A percentile compares a stretch with the other conserved stretches of the same genome.
Evolutionary conservation across 2,113 vertebrate species (phyloP).

Genomic region (Herpailurus yagouaroundi): DNA sequence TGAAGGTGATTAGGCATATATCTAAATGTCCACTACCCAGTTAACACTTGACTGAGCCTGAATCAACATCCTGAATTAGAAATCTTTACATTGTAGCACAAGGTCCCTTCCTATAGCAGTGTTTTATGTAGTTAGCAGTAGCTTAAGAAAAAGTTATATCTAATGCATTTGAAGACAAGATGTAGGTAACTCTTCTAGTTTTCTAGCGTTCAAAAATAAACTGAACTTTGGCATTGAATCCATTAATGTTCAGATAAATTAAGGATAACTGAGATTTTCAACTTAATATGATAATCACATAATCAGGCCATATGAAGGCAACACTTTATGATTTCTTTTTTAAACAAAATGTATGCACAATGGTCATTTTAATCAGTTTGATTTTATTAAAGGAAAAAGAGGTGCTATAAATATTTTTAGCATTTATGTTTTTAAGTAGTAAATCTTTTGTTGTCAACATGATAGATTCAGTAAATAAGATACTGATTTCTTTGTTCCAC

Average conservation of each 20-base stretch:
- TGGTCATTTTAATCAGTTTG: background rate
- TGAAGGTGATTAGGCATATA: background rate
- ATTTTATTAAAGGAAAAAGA: background rate
- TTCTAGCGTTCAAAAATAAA: background rate
- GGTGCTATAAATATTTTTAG: background rate
- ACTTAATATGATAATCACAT: background rate
- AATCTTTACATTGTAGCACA: background rate
- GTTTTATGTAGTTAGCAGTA: background rate
- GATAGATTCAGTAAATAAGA: slow-evolving; percentile 82
- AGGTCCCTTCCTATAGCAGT: background rate
- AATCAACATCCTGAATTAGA: background rate
- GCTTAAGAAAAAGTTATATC: background rate
- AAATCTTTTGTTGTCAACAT: slow-evolving; percentile 82
- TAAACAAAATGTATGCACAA: slow-evolving; percentile 6
- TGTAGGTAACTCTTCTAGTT: background rate
- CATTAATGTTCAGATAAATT: slow-evolving; percentile 2
- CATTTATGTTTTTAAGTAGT: background rate
- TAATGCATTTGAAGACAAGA: background rate
- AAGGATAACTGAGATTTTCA: slow-evolving; percentile 5
- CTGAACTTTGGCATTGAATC: background rate
- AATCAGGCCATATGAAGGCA: background rate
- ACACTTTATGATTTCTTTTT: background rate
- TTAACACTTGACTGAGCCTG: background rate
- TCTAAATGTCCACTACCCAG: background rate
- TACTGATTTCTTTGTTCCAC: slow-evolving; percentile 86